phyloP scores from a whole-genome alignment of 2,888 invertebrate genomes.

The Mimumesa dahlbomi region DNA sequence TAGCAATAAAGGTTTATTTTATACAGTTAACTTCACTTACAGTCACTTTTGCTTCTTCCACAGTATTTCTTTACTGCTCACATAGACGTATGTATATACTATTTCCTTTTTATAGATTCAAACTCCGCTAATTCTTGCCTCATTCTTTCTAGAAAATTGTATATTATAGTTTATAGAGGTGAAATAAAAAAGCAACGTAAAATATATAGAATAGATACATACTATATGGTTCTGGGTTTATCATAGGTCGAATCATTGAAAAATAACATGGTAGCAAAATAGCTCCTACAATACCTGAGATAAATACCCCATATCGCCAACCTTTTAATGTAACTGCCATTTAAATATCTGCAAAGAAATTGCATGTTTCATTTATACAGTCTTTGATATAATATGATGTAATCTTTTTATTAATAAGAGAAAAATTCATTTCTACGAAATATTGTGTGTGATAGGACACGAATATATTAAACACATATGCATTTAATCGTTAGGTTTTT shows the following conservation, averaged over 20 bases:
- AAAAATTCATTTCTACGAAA: too few species aligned
- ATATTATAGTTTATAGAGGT: not conserved
- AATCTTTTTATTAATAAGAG: too few species aligned
- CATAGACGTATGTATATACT: too few species aligned
- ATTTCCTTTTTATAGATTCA: too few species aligned
- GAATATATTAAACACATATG: too few species aligned
- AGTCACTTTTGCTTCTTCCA: not conserved
- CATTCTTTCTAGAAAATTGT: not conserved
- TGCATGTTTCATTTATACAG: too few species aligned
- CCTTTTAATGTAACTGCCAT: conserved; percentile 66
- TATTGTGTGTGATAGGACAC: too few species aligned
- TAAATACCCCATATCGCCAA: conserved; percentile 80
- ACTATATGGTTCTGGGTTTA: conserved; percentile 85
- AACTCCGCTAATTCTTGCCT: too few species aligned
- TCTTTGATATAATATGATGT: too few species aligned
- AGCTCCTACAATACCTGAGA: conserved; percentile 82
- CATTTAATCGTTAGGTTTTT: too few species aligned
- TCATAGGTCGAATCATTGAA: conserved; percentile 84
- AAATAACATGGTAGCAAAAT: conserved; percentile 83
- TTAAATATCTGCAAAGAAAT: not conserved
- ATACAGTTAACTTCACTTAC: conserved; percentile 30
- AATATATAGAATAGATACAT: conserved; percentile 74
- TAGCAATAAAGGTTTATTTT: conserved; percentile 63
- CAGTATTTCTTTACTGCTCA: too few species aligned
- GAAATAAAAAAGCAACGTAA: not conserved